A percentile compares a stretch with the other conserved stretches of the same genome.
Evolutionary conservation across 2,888 invertebrate genomes (phyloP).

Genomic region (Xanthia icteritia): DNA sequence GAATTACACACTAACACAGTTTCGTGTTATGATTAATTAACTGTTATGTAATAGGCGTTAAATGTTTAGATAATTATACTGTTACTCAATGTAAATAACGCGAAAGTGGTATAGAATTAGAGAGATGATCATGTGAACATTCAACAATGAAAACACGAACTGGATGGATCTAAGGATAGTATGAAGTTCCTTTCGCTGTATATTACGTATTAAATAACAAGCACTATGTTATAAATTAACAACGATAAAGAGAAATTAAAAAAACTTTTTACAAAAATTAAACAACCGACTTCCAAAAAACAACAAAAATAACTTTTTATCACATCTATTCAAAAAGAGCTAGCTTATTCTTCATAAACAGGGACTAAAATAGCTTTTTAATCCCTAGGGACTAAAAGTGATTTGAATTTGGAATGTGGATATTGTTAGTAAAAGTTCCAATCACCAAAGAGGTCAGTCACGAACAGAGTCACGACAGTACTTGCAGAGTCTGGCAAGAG

Average conservation of each 20-base stretch:
- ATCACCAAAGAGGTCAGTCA: too few relatives aligned
- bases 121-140: conserved; percentile 3
- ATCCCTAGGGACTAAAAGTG: too few relatives aligned
- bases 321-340: too few relatives aligned
- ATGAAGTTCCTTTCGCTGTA: neutral
- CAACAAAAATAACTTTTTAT: too few relatives aligned
- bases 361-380: too few relatives aligned
- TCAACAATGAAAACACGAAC: neutral
- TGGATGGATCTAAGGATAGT: neutral
- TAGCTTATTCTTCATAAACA: too few relatives aligned
- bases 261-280: too few relatives aligned
- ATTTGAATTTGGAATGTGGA: too few relatives aligned
- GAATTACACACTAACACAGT: conserved; percentile 71
- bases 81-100: conserved; percentile 52
- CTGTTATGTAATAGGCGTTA: conserved; percentile 50
- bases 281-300: too few relatives aligned
- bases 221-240: neutral
- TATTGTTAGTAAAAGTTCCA: too few relatives aligned
- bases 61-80: conserved; percentile 47
- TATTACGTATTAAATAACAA: neutral
- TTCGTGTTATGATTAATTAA: conserved; percentile 55
- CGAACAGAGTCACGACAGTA: too few relatives aligned
- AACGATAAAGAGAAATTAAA: neutral
- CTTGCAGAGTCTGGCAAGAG: too few relatives aligned
- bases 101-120: conserved; percentile 12